These are phyloP conservation scores for Xestia ashworthii DNA, from an alignment of 2,888 invertebrate genomes.

Conservation along the genomic window DNA sequence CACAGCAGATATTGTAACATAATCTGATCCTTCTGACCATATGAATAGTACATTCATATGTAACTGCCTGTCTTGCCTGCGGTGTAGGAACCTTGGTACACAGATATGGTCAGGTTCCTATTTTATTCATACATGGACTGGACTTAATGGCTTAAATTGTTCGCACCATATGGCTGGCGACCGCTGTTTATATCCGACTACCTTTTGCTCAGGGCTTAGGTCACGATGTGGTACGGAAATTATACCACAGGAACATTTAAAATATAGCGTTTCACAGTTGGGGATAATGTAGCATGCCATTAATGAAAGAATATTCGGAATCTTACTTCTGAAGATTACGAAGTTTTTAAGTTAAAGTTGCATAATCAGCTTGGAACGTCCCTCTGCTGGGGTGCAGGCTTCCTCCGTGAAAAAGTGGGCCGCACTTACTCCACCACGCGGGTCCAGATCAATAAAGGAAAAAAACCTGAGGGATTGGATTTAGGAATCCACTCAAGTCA, in stretches of 20 bases:
- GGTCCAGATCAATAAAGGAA: not conserved
- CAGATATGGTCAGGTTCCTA: constrained; percentile 47
- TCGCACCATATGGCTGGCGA: constrained; percentile 40
- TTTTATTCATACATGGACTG: constrained; percentile 32
- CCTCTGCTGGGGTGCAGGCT: not conserved
- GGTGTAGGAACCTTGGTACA: constrained; percentile 47
- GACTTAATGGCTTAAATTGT: constrained; percentile 27
- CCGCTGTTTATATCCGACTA: not conserved
- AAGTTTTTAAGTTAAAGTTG: not conserved
- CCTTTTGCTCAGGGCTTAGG: not conserved
- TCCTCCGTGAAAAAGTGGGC: not conserved
- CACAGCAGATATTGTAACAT: constrained; percentile 26
- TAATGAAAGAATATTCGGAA: not conserved
- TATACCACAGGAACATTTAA: not conserved
- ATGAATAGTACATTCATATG: not conserved
- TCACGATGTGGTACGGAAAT: not conserved
- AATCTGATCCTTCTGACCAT: not conserved
- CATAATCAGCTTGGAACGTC: not conserved
- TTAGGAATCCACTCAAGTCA: not conserved
- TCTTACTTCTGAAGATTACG: not conserved
- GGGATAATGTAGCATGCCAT: not conserved
- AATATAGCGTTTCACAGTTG: not conserved
- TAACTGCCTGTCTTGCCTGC: constrained; percentile 35
- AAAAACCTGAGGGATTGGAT: not conserved
- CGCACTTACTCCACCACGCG: not conserved